phyloP scores from a whole-genome alignment of 2,797 vertebrate species.

The Propithecus deckenii region DNA sequence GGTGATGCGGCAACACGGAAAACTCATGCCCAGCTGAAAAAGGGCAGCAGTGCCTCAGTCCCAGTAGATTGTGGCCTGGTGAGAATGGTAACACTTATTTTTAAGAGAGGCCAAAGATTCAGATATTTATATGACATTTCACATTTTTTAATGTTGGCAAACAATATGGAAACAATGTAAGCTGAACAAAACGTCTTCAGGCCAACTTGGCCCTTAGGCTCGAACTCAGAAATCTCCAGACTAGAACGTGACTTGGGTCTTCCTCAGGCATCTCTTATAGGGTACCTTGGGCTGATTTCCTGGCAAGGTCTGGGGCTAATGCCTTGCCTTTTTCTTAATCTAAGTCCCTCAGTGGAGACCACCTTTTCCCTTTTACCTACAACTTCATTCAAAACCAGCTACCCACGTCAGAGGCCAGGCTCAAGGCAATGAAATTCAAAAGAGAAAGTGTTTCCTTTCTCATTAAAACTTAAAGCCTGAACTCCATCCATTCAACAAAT shows the following conservation, averaged over 20 bases:
- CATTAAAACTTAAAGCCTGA: background rate
- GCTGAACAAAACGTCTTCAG: background rate
- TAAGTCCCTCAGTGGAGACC: background rate
- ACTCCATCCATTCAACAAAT: background rate
- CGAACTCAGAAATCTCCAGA: background rate
- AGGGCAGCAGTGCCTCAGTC: background rate
- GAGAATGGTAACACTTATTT: background rate
- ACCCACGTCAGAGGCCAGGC: background rate
- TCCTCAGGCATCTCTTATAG: background rate
- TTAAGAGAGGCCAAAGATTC: background rate
- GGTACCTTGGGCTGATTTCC: background rate
- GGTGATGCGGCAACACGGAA: background rate
- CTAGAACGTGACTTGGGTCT: background rate
- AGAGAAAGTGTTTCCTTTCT: background rate
- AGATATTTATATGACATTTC: background rate
- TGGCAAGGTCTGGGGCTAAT: background rate
- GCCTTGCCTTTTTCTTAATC: background rate
- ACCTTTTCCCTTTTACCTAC: background rate
- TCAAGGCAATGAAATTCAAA: background rate
- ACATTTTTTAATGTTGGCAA: background rate
- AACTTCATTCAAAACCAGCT: background rate
- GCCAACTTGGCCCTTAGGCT: background rate
- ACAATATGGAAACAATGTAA: background rate
- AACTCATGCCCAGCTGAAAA: background rate
- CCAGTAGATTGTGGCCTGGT: rapidly evolving